Evolutionary conservation across 1,140 invertebrate genomes (phyloP).

Genomic region (Adelges cooleyi): DNA sequence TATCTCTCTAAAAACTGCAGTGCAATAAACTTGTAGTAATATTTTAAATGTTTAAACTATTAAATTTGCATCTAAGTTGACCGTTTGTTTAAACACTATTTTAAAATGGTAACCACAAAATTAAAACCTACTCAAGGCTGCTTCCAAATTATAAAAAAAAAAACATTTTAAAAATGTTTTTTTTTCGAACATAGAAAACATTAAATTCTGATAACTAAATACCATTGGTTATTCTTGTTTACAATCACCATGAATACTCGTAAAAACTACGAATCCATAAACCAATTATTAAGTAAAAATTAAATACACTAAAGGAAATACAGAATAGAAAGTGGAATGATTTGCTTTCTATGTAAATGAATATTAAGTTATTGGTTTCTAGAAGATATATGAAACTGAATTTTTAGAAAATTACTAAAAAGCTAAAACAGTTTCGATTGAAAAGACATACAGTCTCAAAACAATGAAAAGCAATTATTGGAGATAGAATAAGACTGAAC

Average conservation of each 20-base stretch:
- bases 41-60: not conserved
- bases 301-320: slow-evolving; percentile 8
- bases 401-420: no score
- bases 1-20: not conserved
- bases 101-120: slow-evolving; percentile 6
- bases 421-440: no score
- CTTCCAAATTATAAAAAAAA: no score
- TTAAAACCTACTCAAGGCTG: no score
- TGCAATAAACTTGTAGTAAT: slow-evolving; percentile 10
- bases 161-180: no score
- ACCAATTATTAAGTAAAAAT: slow-evolving; percentile 23
- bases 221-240: slow-evolving; percentile 16
- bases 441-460: no score
- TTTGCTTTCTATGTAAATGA: slow-evolving; percentile 20
- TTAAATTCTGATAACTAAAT: slow-evolving; percentile 19
- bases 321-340: slow-evolving; percentile 27
- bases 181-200: not conserved
- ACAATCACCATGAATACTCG: slow-evolving; percentile 18
- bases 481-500: no score
- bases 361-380: slow-evolving; percentile 1
- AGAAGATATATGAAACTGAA: no score
- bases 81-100: slow-evolving; percentile 10
- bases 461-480: no score
- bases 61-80: not conserved
- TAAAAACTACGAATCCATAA: not conserved